Conservation (phyloP, 2,888 invertebrate genomes). For the Lutraria lutraria region DNA sequence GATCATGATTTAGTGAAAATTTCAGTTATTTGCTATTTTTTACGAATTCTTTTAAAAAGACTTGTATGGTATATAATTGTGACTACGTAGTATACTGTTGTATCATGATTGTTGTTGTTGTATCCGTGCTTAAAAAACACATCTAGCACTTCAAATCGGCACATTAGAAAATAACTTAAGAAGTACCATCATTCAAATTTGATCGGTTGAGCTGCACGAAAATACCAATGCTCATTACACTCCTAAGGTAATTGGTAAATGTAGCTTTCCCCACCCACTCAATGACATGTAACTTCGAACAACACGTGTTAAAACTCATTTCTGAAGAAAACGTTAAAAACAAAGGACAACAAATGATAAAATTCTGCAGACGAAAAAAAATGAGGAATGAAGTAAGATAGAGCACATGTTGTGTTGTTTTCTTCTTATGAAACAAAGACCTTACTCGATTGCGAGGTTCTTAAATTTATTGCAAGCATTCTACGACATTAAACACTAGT, state of each 20-base stretch:
- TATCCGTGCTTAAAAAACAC: neutral
- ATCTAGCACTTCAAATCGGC: neutral
- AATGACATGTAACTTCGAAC: neutral
- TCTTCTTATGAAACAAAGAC: slow-evolving; percentile 7
- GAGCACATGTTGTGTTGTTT: slow-evolving; percentile 12
- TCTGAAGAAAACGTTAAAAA: neutral
- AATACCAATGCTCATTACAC: neutral
- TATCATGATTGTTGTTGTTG: neutral
- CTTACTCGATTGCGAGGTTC: neutral
- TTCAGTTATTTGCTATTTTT: neutral
- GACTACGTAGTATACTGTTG: neutral
- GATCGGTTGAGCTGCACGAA: neutral
- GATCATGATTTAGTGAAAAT: neutral
- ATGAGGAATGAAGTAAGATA: neutral
- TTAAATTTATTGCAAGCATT: neutral
- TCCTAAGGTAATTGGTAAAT: neutral
- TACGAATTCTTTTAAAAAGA: neutral
- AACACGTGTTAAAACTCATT: slow-evolving; percentile 13
- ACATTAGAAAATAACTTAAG: neutral
- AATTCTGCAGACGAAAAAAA: neutral
- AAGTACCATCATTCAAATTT: neutral
- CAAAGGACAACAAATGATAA: slow-evolving; percentile 16
- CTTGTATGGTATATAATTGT: neutral
- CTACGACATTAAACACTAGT: neutral
- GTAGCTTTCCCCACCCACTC: slow-evolving; percentile 2